phyloP scores from a whole-genome alignment of 2,113 vertebrate genomes.

The Podarcis raffonei region DNA sequence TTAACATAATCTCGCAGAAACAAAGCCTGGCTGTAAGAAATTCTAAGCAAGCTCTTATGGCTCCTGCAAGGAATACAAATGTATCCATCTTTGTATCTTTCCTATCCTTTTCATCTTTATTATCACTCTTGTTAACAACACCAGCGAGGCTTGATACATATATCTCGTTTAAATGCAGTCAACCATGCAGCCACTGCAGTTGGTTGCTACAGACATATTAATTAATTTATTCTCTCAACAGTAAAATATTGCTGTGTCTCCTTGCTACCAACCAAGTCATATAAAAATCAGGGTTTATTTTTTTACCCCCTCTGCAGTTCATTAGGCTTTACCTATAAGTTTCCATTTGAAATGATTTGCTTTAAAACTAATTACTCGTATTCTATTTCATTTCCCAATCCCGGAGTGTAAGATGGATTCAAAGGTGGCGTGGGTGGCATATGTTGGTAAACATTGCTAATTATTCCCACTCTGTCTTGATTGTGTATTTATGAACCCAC shows the following conservation, averaged over 20 bases:
- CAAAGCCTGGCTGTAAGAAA: slow-evolving; percentile 29
- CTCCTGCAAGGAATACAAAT: slow-evolving; percentile 40
- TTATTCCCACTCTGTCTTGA: slow-evolving; percentile 64
- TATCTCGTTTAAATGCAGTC: slow-evolving; percentile 71
- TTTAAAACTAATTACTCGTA: slow-evolving; percentile 62
- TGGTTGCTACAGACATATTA: slow-evolving; percentile 65
- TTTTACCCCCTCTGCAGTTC: slow-evolving; percentile 39
- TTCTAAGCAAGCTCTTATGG: slow-evolving; percentile 13
- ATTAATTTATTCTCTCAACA: slow-evolving; percentile 80
- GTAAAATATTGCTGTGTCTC: slow-evolving; percentile 75
- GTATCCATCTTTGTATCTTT: slow-evolving; percentile 57
- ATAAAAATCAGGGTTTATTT: slow-evolving; percentile 52
- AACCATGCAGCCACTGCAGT: slow-evolving; percentile 61
- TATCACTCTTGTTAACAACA: slow-evolving; percentile 79
- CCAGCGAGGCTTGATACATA: slow-evolving; percentile 70
- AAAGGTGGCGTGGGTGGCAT: slow-evolving; percentile 48
- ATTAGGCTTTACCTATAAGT: slow-evolving; percentile 61
- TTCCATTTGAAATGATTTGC: slow-evolving; percentile 50
- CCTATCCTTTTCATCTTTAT: slow-evolving; percentile 82
- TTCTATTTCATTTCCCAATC: slow-evolving; percentile 35
- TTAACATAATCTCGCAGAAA: background rate
- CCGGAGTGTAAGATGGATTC: slow-evolving; percentile 44
- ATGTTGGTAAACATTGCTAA: slow-evolving; percentile 63
- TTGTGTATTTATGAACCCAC: slow-evolving; percentile 58
- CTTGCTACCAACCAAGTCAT: slow-evolving; percentile 66